Evolutionary conservation across 2,797 vertebrate species (phyloP).

Genomic region (Aeoliscus strigatus): DNA sequence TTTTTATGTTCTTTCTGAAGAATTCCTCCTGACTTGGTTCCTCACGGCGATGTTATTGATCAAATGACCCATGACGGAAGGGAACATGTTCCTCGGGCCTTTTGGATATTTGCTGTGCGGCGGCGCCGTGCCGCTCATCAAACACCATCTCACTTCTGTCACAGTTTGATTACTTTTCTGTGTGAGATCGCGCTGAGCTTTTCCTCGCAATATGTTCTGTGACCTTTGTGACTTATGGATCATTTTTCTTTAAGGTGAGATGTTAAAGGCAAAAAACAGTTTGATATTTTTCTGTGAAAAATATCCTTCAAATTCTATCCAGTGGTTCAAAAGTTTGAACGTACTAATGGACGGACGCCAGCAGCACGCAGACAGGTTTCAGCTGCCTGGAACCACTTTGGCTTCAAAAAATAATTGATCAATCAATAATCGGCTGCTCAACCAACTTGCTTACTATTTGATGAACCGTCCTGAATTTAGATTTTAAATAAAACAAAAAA

Average conservation of each 20-base stretch:
- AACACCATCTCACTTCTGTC: conserved; percentile 26
- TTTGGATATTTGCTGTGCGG: conserved; percentile 25
- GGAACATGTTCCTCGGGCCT: conserved; percentile 24
- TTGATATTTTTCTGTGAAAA: too few relatives aligned
- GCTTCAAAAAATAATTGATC: too few relatives aligned
- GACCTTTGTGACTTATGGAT: conserved; percentile 27
- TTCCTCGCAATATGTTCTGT: conserved; percentile 38
- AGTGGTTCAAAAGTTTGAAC: too few relatives aligned
- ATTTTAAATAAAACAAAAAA: too few relatives aligned
- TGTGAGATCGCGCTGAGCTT: conserved; percentile 13
- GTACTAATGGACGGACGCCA: too few relatives aligned
- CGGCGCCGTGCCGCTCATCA: conserved; percentile 22
- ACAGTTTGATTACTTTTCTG: conserved; percentile 38
- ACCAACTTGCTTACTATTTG: too few relatives aligned
- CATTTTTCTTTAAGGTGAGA: conserved; percentile 12
- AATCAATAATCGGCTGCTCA: too few relatives aligned
- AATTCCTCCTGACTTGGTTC: conserved; percentile 20
- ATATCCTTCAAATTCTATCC: too few relatives aligned
- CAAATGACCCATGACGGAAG: conserved; percentile 27
- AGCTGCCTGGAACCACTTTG: too few relatives aligned
- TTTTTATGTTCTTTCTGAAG: conserved; percentile 6
- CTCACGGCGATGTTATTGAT: conserved; percentile 34
- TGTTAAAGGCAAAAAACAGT: too few relatives aligned
- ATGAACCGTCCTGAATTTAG: too few relatives aligned
- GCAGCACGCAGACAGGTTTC: too few relatives aligned